These are phyloP conservation scores for Rhegmatorhina hoffmannsi DNA, from an alignment of 2,113 vertebrate genomes.

Conservation along the genomic window DNA sequence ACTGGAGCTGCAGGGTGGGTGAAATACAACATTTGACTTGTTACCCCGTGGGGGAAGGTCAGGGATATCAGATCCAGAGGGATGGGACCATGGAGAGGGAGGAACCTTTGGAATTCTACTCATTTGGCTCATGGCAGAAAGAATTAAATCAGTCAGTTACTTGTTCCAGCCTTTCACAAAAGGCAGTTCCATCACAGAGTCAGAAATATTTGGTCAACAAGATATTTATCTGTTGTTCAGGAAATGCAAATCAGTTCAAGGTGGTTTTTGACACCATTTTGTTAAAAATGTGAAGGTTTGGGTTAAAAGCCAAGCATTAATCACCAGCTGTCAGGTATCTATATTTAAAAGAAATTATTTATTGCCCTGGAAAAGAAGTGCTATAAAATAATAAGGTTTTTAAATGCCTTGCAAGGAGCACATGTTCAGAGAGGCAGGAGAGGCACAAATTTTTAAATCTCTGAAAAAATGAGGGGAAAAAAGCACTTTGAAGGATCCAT, in stretches of 20 bases:
- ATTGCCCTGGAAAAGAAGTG: neutral
- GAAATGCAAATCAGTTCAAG: neutral
- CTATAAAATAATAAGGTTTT: neutral
- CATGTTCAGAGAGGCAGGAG: neutral
- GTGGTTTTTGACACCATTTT: neutral
- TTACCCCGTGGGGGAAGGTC: neutral
- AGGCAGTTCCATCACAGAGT: neutral
- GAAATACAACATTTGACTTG: neutral
- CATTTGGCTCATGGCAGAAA: neutral
- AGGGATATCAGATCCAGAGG: neutral
- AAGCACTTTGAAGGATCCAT: neutral
- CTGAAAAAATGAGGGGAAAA: neutral
- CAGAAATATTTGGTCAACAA: neutral
- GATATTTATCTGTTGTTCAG: neutral
- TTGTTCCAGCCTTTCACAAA: neutral
- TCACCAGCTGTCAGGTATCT: neutral
- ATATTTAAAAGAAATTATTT: neutral
- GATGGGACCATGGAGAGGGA: neutral
- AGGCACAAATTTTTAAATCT: neutral
- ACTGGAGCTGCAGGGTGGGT: neutral
- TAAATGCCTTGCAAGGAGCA: neutral
- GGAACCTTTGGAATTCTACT: neutral
- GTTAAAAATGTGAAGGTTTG: neutral
- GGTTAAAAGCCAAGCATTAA: slow-evolving; percentile 11
- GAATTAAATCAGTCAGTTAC: neutral